Conservation (phyloP, 2,888 invertebrate species). For the Lordiphosa andalusiaca region DNA sequence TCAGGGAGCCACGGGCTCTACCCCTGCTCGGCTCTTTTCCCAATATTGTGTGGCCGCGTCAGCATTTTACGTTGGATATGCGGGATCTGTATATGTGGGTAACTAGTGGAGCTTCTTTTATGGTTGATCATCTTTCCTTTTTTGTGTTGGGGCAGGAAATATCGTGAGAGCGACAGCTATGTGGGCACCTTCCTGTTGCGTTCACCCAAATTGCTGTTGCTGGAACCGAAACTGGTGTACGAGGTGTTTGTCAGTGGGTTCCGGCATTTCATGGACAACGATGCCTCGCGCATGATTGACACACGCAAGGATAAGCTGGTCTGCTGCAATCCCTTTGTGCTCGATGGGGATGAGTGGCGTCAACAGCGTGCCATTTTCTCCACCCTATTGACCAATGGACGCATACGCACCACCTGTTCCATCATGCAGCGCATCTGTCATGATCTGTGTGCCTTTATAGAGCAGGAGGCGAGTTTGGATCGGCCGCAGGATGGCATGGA, state of each 20-base stretch:
- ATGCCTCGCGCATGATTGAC: conserved; percentile 70
- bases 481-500: conserved; percentile 80
- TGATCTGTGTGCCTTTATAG: conserved; percentile 79
- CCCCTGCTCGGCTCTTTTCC: conserved; percentile 79
- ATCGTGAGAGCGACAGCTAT: conserved; percentile 69
- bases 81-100: conserved; percentile 79
- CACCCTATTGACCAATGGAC: conserved; percentile 81
- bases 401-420: conserved; percentile 81
- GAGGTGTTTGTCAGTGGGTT: conserved; percentile 81
- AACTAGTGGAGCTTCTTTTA: not conserved
- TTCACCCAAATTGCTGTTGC: conserved; percentile 77
- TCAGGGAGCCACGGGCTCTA: conserved; percentile 76
- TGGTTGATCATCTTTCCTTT: not conserved
- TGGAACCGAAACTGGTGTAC: conserved; percentile 78
- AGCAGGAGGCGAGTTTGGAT: conserved; percentile 45
- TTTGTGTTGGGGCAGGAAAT: conserved; percentile 58
- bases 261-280: conserved; percentile 78
- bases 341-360: conserved; percentile 82
- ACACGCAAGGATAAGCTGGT: conserved; percentile 80
- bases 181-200: conserved; percentile 79
- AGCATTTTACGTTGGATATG: conserved; percentile 78
- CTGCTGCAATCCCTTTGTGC: conserved; percentile 81
- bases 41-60: conserved; percentile 64
- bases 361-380: conserved; percentile 80
- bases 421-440: conserved; percentile 80